A percentile compares a stretch with the other conserved stretches of the same genome.
These are phyloP conservation scores for Exocentrus adspersus DNA, from an alignment of 2,888 invertebrate genomes.

Conservation along the genomic window DNA sequence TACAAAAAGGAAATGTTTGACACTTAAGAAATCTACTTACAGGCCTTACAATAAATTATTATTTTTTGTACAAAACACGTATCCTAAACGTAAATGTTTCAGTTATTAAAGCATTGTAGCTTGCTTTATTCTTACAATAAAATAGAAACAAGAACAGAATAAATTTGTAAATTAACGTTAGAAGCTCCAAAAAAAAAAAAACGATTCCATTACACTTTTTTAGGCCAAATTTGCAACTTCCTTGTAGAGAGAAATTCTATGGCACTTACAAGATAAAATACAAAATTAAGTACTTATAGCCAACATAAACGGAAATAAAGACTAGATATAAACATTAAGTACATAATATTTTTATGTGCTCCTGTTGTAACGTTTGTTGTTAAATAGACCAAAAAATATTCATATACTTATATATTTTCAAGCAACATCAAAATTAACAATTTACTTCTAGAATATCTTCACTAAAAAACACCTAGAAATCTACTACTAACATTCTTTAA, in stretches of 20 bases:
- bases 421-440: not conserved
- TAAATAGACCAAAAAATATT: slow-evolving; percentile 33
- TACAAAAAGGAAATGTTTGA: no score
- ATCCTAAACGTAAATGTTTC: no score
- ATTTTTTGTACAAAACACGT: no score
- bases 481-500: slow-evolving; percentile 22
- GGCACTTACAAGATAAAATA: slow-evolving; percentile 25
- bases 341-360: slow-evolving; percentile 31
- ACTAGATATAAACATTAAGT: slow-evolving; percentile 44
- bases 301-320: slow-evolving; percentile 31
- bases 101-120: no score
- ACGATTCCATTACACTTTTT: not conserved
- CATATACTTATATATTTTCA: not conserved
- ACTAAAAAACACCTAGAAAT: slow-evolving; percentile 27
- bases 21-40: no score
- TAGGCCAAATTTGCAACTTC: slow-evolving; percentile 28
- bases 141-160: no score
- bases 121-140: slow-evolving; percentile 5
- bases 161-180: no score
- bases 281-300: slow-evolving; percentile 8
- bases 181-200: not conserved
- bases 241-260: slow-evolving; percentile 20
- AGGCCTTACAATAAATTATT: no score
- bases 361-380: slow-evolving; percentile 16
- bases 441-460: no score